phyloP scores from a whole-genome alignment of 2,888 invertebrate species.

The Girardia tigrina region DNA sequence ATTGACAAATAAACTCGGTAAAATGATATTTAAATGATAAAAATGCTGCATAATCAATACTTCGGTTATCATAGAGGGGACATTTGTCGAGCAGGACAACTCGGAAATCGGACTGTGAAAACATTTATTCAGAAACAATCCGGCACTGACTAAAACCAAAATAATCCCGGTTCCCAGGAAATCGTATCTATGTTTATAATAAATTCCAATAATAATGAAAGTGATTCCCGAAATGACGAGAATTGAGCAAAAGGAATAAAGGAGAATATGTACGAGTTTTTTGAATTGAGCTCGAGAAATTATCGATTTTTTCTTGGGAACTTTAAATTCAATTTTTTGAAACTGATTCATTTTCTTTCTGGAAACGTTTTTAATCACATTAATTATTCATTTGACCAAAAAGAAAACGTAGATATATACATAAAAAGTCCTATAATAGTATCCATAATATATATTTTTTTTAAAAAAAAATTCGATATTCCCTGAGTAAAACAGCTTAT shows the following conservation, averaged over 20 bases:
- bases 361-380: too few relatives aligned
- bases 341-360: not conserved
- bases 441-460: too few relatives aligned
- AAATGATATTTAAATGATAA: slow-evolving; percentile 12
- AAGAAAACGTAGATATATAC: too few relatives aligned
- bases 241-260: slow-evolving; percentile 4
- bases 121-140: not conserved
- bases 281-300: not conserved
- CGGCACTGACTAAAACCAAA: not conserved
- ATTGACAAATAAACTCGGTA: not conserved
- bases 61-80: not conserved
- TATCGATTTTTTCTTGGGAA: not conserved
- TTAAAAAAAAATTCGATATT: too few relatives aligned
- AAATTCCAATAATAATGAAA: not conserved
- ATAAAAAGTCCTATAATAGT: too few relatives aligned
- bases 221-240: not conserved
- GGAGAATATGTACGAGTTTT: not conserved
- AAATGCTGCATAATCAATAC: slow-evolving; percentile 18
- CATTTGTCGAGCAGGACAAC: not conserved
- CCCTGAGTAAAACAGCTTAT: not conserved
- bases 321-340: not conserved
- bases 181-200: not conserved
- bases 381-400: too few relatives aligned
- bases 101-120: not conserved
- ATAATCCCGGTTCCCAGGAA: not conserved